Evolutionary conservation across 2,888 invertebrate genomes (phyloP), one percentile per base, ranked within the genome.

Genomic region (Mesochorus sp.): DNA sequence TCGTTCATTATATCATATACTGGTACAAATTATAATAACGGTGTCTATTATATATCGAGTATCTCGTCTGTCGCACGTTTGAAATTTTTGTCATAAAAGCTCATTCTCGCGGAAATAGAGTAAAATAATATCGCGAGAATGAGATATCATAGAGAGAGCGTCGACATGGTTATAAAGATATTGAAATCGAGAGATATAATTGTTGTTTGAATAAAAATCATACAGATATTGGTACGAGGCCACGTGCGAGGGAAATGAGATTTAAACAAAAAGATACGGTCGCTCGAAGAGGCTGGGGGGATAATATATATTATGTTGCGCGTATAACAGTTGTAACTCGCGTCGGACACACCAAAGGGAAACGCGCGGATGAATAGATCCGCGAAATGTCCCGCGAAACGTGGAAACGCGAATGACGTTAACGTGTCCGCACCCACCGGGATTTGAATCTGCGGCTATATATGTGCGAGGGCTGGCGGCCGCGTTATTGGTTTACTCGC

Each of bases 401-500:
- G 85, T 83, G 83, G 67, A 71, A 73, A 72, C 59, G 47, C 42
- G 67, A 57, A 64, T 64, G 70, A 79, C 76, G 76, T 74, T 72
- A 67, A 72, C 75, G 76, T 66, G 73, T 72, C 82, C 82, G 84
- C 85, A 85, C 84, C 78, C 83, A 81, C 85, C 87, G 83, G 88
- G 89, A 90, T 90, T 90, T 89, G 88, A 90, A 90, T 90, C 88
- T 87, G n/a, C n/a, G 88, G 87, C 88, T 34, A 88, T 85, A 44
- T 44, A 12, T 28, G 19, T 26, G 71, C 37, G 61, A 79, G 76
- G 73, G 79, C 87, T 85, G 86, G 88, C 86, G 87, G 89, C 86
- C 88, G 89, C 88, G 88, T 90, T 90, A 90, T 90, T 90, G 90
- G 89, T 90, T 90, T 90, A 90, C 89, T 89, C 90, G 90, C 90